Conservation (phyloP, 92 coral and sea anemone species). For the Hydrozoanthus gracilis region DNA sequence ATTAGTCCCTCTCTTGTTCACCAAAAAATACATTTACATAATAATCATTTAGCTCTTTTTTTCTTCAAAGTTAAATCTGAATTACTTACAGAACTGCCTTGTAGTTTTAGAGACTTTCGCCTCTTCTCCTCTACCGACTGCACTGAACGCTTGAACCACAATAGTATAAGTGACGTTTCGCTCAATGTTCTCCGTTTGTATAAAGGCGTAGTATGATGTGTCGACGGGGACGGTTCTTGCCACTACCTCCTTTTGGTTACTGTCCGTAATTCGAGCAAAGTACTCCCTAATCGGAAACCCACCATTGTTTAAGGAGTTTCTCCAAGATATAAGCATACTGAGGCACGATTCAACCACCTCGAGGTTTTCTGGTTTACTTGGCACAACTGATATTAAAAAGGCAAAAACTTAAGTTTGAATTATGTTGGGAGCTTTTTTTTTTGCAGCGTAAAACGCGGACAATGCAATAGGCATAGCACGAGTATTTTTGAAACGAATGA, state of each 20-base stretch:
- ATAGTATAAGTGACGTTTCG: not conserved
- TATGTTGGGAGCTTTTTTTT: not conserved
- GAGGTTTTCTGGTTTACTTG: not conserved
- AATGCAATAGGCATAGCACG: not conserved
- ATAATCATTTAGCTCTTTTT: not conserved
- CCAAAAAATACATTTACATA: not conserved
- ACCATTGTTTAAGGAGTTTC: not conserved
- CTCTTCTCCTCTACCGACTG: constrained; percentile 10
- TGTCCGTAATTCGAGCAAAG: not conserved
- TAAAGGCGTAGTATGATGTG: not conserved
- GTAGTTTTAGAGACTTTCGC: not conserved
- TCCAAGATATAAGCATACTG: not conserved
- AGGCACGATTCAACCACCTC: not conserved
- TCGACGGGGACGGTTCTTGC: not conserved
- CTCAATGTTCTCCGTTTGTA: not conserved
- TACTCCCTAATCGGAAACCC: not conserved
- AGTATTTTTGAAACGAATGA: too few relatives aligned
- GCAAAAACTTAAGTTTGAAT: not conserved
- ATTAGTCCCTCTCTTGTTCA: not conserved
- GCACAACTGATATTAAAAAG: not conserved
- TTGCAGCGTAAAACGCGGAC: not conserved
- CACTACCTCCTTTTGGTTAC: not conserved
- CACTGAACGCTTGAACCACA: not conserved
- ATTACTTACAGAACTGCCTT: constrained; percentile 13
- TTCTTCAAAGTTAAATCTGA: not conserved